These are phyloP conservation scores for Catharus ustulatus DNA, from an alignment of 2,797 vertebrate species.

Conservation along the genomic window DNA sequence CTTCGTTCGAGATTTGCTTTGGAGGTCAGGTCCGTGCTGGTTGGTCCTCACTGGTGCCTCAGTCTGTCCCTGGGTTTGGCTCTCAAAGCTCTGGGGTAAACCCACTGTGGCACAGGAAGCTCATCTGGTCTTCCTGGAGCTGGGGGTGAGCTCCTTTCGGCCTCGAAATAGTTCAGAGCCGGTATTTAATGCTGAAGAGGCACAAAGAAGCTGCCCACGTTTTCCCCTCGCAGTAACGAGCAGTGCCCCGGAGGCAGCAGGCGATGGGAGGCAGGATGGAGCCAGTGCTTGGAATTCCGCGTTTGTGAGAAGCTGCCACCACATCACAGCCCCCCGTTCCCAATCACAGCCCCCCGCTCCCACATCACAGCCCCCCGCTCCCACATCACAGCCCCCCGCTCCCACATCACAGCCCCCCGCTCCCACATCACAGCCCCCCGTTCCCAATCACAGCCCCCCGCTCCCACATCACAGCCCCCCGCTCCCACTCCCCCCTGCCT, in stretches of 20 bases:
- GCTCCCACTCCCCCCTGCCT: rapidly evolving
- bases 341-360: rapidly evolving
- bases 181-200: not conserved
- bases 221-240: not conserved
- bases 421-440: rapidly evolving
- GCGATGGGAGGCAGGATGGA: not conserved
- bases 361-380: rapidly evolving
- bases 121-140: not conserved
- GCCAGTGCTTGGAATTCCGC: rapidly evolving
- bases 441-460: rapidly evolving
- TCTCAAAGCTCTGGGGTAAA: not conserved
- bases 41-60: not conserved
- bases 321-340: not conserved
- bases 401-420: rapidly evolving
- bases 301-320: not conserved
- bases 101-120: not conserved
- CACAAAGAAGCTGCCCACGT: not conserved
- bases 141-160: not conserved
- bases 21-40: not conserved
- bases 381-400: rapidly evolving
- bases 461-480: not conserved
- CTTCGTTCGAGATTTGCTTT: not conserved
- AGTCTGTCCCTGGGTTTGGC: not conserved
- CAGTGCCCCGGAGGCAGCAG: not conserved
- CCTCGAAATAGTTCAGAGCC: not conserved